phyloP scores from a whole-genome alignment of 2,113 vertebrate species.

The Microcebus griseorufus region DNA sequence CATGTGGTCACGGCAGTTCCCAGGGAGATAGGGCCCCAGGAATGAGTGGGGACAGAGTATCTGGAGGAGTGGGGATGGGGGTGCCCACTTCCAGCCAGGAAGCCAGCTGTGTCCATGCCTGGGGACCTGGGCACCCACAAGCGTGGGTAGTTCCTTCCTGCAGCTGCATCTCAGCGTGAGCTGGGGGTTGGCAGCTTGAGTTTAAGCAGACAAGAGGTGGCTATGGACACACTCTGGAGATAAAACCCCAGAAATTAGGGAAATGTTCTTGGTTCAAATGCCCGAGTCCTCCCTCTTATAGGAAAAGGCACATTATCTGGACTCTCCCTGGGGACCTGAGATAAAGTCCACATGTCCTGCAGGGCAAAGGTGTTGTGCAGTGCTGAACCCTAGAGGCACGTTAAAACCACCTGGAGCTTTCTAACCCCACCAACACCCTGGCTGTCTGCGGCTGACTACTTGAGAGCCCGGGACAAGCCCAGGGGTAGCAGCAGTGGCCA shows the following conservation, averaged over 20 bases:
- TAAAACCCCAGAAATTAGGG: conserved; percentile 35
- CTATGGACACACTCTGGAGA: conserved; percentile 35
- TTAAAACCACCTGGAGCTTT: neutral
- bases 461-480: neutral
- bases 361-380: neutral
- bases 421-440: accelerated
- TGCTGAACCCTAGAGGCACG: too few species aligned
- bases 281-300: neutral
- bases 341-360: neutral
- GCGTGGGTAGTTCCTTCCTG: neutral
- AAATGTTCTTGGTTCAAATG: neutral
- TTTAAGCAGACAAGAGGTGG: conserved; percentile 4
- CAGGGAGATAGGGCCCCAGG: neutral
- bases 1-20: neutral
- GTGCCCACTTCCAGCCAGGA: neutral
- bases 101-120: neutral
- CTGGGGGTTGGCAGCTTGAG: neutral
- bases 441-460: too few species aligned
- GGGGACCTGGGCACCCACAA: accelerated
- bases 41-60: neutral
- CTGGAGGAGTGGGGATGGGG: neutral
- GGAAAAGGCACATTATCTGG: conserved; percentile 41
- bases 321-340: conserved; percentile 47
- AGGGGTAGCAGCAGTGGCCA: accelerated
- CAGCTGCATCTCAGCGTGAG: neutral